phyloP scores from a whole-genome alignment of 2,797 vertebrate genomes.

The Muscicapa striata region DNA sequence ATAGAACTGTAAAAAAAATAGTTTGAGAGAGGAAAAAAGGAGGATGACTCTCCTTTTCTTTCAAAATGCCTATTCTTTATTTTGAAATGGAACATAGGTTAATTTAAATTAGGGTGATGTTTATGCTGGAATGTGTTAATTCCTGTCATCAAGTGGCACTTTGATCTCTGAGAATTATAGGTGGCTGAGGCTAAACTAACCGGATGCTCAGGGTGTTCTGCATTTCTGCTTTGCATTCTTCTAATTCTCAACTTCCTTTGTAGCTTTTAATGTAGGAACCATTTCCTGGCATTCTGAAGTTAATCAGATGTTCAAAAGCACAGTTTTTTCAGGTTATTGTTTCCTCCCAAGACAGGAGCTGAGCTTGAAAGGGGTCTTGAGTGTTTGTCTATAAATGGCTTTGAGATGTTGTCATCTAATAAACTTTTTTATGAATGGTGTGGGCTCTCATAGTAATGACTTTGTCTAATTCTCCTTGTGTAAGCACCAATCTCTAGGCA shows the following conservation, averaged over 20 bases:
- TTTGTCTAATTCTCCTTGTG: background rate
- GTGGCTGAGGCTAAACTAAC: constrained; percentile 37
- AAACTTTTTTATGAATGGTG: background rate
- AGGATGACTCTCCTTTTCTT: background rate
- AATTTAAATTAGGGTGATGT: background rate
- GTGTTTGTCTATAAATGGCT: background rate
- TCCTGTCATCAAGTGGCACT: background rate
- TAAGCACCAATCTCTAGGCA: background rate
- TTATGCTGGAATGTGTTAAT: constrained; percentile 52
- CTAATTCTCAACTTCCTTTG: constrained; percentile 17
- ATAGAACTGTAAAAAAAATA: background rate
- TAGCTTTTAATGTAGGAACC: background rate
- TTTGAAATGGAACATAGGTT: background rate
- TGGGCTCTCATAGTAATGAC: background rate
- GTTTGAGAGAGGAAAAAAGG: background rate
- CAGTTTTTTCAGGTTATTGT: background rate
- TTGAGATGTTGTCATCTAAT: background rate
- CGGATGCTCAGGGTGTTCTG: constrained; percentile 20
- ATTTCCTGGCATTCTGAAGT: background rate
- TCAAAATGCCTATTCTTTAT: background rate
- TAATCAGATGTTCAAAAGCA: background rate
- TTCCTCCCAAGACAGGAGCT: background rate
- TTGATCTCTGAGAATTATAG: constrained; percentile 41
- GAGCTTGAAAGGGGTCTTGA: background rate
- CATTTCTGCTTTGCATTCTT: constrained; percentile 43